phyloP scores from a whole-genome alignment of 2,797 vertebrate species.

The Natrix natrix region DNA sequence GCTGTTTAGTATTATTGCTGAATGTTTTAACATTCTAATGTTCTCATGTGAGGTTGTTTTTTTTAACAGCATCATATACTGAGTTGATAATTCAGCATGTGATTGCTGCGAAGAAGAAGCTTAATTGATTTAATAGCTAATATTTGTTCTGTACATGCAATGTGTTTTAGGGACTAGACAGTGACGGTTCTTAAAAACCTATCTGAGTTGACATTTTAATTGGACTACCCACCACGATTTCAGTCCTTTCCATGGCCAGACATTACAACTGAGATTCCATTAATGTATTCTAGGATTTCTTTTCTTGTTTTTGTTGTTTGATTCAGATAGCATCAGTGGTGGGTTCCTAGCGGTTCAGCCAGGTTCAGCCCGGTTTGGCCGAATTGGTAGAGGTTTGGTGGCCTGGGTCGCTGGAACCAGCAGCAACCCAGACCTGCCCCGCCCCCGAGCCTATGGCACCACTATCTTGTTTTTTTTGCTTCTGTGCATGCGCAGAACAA shows the following conservation, averaged over 20 bases:
- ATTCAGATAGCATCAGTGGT: not conserved
- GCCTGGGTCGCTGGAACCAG: too few relatives aligned
- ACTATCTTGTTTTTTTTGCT: too few relatives aligned
- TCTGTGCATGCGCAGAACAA: too few relatives aligned
- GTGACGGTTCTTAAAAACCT: not conserved
- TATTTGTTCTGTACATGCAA: not conserved
- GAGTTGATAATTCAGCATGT: not conserved
- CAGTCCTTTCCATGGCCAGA: not conserved
- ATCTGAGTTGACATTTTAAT: not conserved
- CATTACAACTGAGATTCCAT: not conserved
- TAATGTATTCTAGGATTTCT: not conserved
- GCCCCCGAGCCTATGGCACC: too few relatives aligned
- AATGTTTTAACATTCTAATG: not conserved
- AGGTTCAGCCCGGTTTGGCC: too few relatives aligned
- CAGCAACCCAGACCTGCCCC: too few relatives aligned
- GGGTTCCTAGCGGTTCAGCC: too few relatives aligned
- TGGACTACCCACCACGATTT: not conserved
- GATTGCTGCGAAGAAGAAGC: not conserved
- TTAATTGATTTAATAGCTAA: not conserved
- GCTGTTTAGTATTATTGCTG: not conserved
- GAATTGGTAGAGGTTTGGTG: too few relatives aligned
- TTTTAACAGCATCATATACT: not conserved
- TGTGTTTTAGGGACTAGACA: not conserved
- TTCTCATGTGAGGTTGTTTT: not conserved
- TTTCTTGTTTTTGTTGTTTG: not conserved